Evolutionary conservation across 2,888 invertebrate genomes (phyloP).

Genomic region (Acanthosepion esculentum): DNA sequence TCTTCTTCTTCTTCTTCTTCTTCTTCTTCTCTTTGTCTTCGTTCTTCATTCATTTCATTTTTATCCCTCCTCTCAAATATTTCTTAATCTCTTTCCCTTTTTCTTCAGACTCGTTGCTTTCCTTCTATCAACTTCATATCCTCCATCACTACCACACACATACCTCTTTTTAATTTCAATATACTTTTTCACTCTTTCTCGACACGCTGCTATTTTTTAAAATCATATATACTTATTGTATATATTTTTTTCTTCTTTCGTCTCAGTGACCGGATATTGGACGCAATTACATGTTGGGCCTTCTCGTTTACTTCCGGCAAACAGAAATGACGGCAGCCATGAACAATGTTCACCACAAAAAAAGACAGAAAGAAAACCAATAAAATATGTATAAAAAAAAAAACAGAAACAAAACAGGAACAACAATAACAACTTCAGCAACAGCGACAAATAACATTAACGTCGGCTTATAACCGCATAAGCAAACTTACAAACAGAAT

Average conservation of each 20-base stretch:
- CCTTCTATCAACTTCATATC: neutral
- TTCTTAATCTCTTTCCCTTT: neutral
- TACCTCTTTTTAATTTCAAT: neutral
- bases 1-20: too few relatives aligned
- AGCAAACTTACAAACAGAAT: neutral
- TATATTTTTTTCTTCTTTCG: neutral
- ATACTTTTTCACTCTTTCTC: neutral
- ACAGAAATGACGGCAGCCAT: conserved; percentile 15
- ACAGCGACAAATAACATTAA: neutral
- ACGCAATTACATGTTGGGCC: conserved; percentile 33
- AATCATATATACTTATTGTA: neutral
- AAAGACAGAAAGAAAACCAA: neutral
- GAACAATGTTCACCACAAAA: neutral
- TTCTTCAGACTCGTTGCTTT: neutral
- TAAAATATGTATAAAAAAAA: neutral
- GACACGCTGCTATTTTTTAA: neutral
- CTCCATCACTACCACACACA: neutral
- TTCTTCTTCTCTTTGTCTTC: too few relatives aligned
- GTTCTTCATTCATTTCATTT: too few relatives aligned
- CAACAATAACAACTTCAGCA: neutral
- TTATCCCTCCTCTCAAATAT: too few relatives aligned
- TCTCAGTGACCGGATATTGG: conserved; percentile 33
- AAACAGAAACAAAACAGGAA: neutral
- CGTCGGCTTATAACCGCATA: neutral
- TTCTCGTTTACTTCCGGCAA: neutral